Conservation (phyloP, 2,888 invertebrate species). For the Pegoplata infirma region DNA sequence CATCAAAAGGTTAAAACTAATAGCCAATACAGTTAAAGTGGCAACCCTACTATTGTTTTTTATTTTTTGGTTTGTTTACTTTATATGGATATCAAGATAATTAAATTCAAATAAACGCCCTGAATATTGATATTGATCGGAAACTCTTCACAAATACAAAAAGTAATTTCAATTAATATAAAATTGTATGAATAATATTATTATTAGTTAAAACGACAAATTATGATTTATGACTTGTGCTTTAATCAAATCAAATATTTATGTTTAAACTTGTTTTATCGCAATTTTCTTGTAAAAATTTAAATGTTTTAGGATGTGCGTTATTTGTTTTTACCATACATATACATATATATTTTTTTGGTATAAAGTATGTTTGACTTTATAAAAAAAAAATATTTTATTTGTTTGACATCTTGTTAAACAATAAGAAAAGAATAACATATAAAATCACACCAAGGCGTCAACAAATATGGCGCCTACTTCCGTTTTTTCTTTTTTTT, state of each 20-base stretch:
- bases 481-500: no score
- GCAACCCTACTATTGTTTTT: no score
- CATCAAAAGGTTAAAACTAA: background rate
- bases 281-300: no score
- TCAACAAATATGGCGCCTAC: constrained; percentile 61
- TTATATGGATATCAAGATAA: constrained; percentile 21
- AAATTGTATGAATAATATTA: background rate
- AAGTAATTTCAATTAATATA: background rate
- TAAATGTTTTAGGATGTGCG: background rate
- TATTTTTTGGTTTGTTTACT: background rate
- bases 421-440: constrained; percentile 22
- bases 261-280: background rate
- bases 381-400: constrained; percentile 21
- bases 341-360: no score
- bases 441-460: constrained; percentile 48
- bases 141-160: background rate
- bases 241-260: background rate
- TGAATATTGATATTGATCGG: background rate
- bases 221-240: background rate
- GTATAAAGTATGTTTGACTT: no score
- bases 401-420: constrained; percentile 56
- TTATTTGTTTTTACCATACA: constrained; percentile 13
- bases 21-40: background rate
- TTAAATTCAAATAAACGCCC: constrained; percentile 22
- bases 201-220: background rate